Base-by-base conservation (phyloP, 2,797 vertebrate species). In the Alfaro cultratus region DNA sequence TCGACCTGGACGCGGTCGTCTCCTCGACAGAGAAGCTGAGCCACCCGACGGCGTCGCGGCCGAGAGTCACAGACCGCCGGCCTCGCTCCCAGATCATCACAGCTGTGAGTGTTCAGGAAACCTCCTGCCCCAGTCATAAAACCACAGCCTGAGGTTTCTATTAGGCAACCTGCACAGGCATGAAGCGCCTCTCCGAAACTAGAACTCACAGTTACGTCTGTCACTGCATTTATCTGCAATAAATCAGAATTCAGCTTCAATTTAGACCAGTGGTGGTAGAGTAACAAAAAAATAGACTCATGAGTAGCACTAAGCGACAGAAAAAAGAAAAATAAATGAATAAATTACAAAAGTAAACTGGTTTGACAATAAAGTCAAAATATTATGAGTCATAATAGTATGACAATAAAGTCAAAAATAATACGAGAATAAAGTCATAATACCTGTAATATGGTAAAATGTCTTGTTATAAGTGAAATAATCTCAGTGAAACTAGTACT, bases 81-180 rank as follows among this genome's bases (percentile, higher is more conserved):
- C 98, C 98, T 70, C 98, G 98, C 15, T 99, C 98, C 0, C 98
- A 99, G 94, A 96, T 98, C 86, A 94, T 99, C 93, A 95, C 97
- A 2, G 93, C 97, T 77, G 98, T 99, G 95, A 97, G 97, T 96
- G 9, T 72, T 39, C 15, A 9, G 21, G 26, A 53, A 34, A 23
- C 36, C 47, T 39, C 11, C n/a, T 36, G 47, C 11, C 29, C 13
- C 31, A 34, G 8, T 1, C 16, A 12, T 2, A 13, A 36, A 67
- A 36, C 29, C 49, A 29, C 73, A 75, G 23, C 26, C 8, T n/a
- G n/a, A 23, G 74, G 15, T 45, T 60, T 75, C 16, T 18, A 1
- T n/a, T 26, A 8, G 41, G 8, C 21, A 15, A 45, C 23, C 41
- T 6, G 23, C 23, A 15, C 41, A 71, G 41, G 49, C 5, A n/a